These are phyloP conservation scores for Eupithecia inturbata DNA, from an alignment of 2,888 invertebrate species.

Conservation along the genomic window DNA sequence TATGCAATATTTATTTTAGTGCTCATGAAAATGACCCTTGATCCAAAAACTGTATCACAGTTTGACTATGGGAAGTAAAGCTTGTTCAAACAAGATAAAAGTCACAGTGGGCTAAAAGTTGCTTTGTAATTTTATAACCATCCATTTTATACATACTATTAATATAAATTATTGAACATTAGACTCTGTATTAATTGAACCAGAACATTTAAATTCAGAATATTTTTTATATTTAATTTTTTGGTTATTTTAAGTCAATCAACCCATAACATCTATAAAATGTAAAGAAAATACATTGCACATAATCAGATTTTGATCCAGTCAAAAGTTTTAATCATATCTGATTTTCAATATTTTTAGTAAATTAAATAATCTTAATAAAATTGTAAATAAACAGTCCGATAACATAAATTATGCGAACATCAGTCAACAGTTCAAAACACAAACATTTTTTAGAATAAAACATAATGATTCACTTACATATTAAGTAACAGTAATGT, in stretches of 20 bases:
- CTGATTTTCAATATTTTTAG: constrained; percentile 44
- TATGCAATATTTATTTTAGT: constrained; percentile 69
- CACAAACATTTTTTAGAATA: constrained; percentile 33
- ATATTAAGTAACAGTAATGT: constrained; percentile 31
- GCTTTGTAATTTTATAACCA: background rate
- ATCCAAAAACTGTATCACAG: constrained; percentile 68
- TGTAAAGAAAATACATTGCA: constrained; percentile 71
- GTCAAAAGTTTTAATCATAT: constrained; percentile 63
- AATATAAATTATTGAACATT: constrained; percentile 30
- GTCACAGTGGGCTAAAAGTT: background rate
- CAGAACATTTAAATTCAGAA: constrained; percentile 49
- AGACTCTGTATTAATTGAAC: constrained; percentile 42
- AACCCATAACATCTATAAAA: constrained; percentile 48
- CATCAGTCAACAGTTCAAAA: constrained; percentile 70
- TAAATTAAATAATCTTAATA: constrained; percentile 61
- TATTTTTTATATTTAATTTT: constrained; percentile 59
- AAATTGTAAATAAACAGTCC: constrained; percentile 65
- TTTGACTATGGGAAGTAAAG: constrained; percentile 54
- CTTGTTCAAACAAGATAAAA: constrained; percentile 31
- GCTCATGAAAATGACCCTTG: constrained; percentile 65
- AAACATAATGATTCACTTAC: constrained; percentile 32
- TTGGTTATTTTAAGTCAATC: constrained; percentile 63
- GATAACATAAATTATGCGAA: constrained; percentile 73
- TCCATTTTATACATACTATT: constrained; percentile 3
- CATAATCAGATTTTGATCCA: constrained; percentile 81